These are phyloP conservation scores for Poliocrania exsul DNA, from an alignment of 2,797 vertebrate genomes.

Conservation along the genomic window DNA sequence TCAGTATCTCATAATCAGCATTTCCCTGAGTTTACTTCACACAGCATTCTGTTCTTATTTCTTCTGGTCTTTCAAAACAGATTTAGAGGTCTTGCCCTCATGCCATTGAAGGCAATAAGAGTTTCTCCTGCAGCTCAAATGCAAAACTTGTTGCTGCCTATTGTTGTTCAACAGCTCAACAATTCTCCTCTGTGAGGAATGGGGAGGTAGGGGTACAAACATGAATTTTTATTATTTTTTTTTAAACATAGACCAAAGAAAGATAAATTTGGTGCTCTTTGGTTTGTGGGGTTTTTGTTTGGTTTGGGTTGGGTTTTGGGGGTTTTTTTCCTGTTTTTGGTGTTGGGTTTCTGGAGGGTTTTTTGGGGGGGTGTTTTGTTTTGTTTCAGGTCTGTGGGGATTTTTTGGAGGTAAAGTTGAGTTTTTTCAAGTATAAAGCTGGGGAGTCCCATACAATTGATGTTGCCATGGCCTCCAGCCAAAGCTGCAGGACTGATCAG, in stretches of 20 bases:
- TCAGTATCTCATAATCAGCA: not conserved
- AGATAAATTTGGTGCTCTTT: not conserved
- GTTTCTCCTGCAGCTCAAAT: not conserved
- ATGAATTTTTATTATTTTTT: not conserved
- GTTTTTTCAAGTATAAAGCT: not conserved
- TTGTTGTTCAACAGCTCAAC: not conserved
- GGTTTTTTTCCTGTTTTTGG: not conserved
- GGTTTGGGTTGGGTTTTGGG: not conserved
- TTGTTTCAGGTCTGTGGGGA: not conserved
- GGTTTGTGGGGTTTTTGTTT: not conserved
- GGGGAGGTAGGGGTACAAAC: fast-evolving
- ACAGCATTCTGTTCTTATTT: not conserved
- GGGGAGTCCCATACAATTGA: not conserved
- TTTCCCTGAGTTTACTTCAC: not conserved
- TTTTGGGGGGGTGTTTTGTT: not conserved
- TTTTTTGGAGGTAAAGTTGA: not conserved
- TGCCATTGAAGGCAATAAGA: not conserved
- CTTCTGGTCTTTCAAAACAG: not conserved
- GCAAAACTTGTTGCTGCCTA: not conserved
- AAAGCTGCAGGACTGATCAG: not conserved
- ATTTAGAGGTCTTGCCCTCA: not conserved
- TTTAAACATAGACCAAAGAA: not conserved
- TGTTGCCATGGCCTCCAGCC: not conserved
- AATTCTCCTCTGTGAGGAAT: not conserved
- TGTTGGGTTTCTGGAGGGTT: not conserved